A percentile compares a stretch with the other conserved stretches of the same genome.
Conservation (phyloP, 2,888 invertebrate genomes). For the Cosmia trapezina region DNA sequence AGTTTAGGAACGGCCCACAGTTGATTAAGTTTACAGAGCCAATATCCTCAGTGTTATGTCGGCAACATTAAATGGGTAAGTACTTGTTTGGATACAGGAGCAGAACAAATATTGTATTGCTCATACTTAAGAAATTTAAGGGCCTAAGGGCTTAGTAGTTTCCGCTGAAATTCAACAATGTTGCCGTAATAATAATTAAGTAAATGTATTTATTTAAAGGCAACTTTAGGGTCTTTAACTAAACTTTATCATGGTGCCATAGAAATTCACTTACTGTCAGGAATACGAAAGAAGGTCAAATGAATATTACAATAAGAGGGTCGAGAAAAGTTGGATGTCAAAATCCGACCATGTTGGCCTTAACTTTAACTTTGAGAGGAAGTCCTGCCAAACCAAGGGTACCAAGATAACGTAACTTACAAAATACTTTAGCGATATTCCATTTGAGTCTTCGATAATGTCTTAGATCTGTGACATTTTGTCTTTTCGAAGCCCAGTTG, state of each 20-base stretch:
- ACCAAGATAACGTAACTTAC: slow-evolving; percentile 10
- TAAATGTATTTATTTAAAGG: background rate
- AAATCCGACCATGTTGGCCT: slow-evolving; percentile 10
- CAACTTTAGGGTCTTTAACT: background rate
- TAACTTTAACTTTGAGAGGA: slow-evolving; percentile 19
- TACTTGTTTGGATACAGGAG: slow-evolving; percentile 19
- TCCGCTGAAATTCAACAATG: slow-evolving; percentile 13
- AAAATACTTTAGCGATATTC: slow-evolving; percentile 6
- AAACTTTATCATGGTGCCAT: background rate
- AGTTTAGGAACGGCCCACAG: background rate
- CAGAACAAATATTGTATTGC: slow-evolving; percentile 32
- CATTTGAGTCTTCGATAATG: slow-evolving; percentile 12
- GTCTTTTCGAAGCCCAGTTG: slow-evolving; percentile 1
- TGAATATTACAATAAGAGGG: slow-evolving; percentile 8
- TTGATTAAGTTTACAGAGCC: slow-evolving; percentile 23
- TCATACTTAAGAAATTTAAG: slow-evolving; percentile 22
- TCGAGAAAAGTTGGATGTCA: slow-evolving; percentile 2
- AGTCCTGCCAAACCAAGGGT: slow-evolving; percentile 18
- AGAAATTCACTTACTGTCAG: slow-evolving; percentile 3
- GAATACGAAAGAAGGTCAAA: slow-evolving; percentile 6
- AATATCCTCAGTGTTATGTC: slow-evolving; percentile 13
- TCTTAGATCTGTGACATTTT: slow-evolving; percentile 12
- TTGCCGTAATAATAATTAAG: slow-evolving; percentile 15
- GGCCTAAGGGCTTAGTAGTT: slow-evolving; percentile 6
- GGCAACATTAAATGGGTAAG: slow-evolving; percentile 3